phyloP scores from a whole-genome alignment of 2,797 vertebrate species.

The Fratercula arctica region DNA sequence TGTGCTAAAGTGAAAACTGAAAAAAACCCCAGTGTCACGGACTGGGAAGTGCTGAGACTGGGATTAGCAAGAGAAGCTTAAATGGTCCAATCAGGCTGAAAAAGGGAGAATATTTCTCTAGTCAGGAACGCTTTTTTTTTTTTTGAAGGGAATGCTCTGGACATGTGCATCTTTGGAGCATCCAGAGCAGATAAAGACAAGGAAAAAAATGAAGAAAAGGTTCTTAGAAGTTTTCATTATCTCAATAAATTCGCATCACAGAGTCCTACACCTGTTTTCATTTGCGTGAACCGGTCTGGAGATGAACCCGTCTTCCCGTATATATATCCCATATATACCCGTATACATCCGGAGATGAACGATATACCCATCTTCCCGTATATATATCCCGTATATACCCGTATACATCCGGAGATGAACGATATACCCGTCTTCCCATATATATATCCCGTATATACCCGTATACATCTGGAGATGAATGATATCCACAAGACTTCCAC shows the following conservation, averaged over 20 bases:
- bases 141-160: neutral
- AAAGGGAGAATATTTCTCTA: neutral
- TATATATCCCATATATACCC: no score
- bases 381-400: no score
- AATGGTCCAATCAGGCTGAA: neutral
- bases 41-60: neutral
- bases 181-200: neutral
- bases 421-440: accelerated
- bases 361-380: no score
- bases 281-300: neutral
- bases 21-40: accelerated
- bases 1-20: neutral
- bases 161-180: neutral
- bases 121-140: neutral
- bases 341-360: neutral
- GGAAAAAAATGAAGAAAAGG: accelerated
- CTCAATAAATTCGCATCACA: neutral
- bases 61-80: neutral
- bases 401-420: neutral
- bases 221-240: neutral
- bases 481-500: neutral
- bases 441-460: no score
- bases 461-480: neutral
- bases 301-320: neutral
- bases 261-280: neutral